Conservation (phyloP, 2,888 invertebrate species). For the Orthonychiurus folsomi region DNA sequence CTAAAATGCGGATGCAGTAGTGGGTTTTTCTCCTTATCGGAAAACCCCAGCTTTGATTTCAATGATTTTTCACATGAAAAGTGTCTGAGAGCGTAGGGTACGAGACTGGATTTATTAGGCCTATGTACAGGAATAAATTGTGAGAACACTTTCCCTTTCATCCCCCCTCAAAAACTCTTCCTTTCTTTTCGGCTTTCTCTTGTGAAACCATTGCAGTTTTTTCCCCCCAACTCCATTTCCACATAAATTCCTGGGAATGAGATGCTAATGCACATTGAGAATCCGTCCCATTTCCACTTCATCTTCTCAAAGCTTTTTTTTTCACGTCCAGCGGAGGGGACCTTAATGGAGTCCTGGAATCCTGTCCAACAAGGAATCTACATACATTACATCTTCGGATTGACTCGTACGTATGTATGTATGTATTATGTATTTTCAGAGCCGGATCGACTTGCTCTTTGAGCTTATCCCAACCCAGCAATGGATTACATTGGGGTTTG, state of each 20-base stretch:
- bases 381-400: background rate
- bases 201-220: background rate
- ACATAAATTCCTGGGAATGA: background rate
- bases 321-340: no score
- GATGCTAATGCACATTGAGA: background rate
- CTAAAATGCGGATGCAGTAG: no score
- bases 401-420: no score
- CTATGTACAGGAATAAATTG: background rate
- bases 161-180: background rate
- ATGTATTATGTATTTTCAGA: no score
- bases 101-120: background rate
- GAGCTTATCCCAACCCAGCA: no score
- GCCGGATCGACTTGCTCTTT: no score
- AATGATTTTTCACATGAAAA: background rate
- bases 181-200: background rate
- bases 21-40: no score
- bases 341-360: background rate
- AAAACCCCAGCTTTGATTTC: background rate
- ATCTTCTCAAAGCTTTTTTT: background rate
- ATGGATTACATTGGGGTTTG: no score
- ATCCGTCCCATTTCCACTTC: background rate
- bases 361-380: background rate
- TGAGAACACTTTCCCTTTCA: background rate
- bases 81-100: background rate
- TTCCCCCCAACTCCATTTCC: background rate